Percentiles rank a stretch among this genome's conserved stretches.
These are phyloP conservation scores for Salvelinus fontinalis DNA, from an alignment of 2,113 vertebrate genomes.

Conservation along the genomic window DNA sequence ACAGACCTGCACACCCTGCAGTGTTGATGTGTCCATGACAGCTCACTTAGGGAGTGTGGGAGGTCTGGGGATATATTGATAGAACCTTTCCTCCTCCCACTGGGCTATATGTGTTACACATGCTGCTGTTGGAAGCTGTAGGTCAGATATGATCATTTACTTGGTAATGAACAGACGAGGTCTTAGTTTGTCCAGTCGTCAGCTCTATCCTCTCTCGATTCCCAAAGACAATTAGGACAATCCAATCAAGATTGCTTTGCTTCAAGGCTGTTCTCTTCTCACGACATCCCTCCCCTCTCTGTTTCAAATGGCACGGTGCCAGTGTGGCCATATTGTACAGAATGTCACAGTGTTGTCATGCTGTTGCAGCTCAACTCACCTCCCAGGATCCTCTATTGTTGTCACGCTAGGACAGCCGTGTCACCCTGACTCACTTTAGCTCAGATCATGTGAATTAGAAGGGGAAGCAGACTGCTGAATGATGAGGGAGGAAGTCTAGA, in stretches of 20 bases:
- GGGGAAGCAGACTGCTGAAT: too few relatives aligned
- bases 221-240: conserved; percentile 75
- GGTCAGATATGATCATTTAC: conserved; percentile 5
- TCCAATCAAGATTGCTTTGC: conserved; percentile 65
- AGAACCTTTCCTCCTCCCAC: not conserved
- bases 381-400: too few relatives aligned
- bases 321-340: too few relatives aligned
- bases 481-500: too few relatives aligned
- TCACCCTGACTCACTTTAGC: too few relatives aligned
- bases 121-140: too few relatives aligned
- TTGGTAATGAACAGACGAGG: too few relatives aligned
- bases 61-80: not conserved
- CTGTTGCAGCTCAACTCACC: too few relatives aligned
- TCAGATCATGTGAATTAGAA: too few relatives aligned
- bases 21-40: not conserved
- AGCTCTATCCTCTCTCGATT: conserved; percentile 60
- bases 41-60: conserved; percentile 3
- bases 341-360: too few relatives aligned
- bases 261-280: conserved; percentile 58
- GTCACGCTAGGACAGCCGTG: too few relatives aligned
- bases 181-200: conserved; percentile 38
- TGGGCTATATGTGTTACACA: not conserved
- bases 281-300: conserved; percentile 12
- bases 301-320: too few relatives aligned
- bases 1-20: not conserved